Evolutionary conservation across 2,888 invertebrate genomes (phyloP).

Genomic region (Cantharis rustica): DNA sequence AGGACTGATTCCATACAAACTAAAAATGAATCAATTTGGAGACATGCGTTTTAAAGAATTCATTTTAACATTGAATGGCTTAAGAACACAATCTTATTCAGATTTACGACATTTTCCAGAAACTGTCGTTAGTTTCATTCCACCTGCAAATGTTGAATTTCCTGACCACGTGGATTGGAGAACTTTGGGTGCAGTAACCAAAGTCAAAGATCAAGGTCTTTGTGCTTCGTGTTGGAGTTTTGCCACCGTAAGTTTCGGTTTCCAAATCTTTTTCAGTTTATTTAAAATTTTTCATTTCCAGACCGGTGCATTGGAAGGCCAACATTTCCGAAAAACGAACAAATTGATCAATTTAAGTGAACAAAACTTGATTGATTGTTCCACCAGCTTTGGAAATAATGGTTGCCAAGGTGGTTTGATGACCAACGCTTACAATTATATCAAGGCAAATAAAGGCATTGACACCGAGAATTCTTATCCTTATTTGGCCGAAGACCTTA

Average conservation of each 20-base stretch:
- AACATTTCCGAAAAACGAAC: too few species aligned
- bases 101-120: constrained; percentile 18
- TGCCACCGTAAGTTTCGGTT: constrained; percentile 69
- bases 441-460: too few species aligned
- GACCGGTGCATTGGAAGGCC: too few species aligned
- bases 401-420: too few species aligned
- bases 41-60: constrained; percentile 90
- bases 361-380: too few species aligned
- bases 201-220: constrained; percentile 86
- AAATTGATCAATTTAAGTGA: too few species aligned
- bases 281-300: constrained; percentile 31
- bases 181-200: constrained; percentile 80
- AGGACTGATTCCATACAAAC: constrained; percentile 69
- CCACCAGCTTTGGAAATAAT: too few species aligned
- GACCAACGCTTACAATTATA: too few species aligned
- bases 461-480: constrained; percentile 54
- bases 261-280: not conserved
- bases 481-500: constrained; percentile 78
- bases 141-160: constrained; percentile 70
- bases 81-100: constrained; percentile 56
- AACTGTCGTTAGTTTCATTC: constrained; percentile 64
- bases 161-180: constrained; percentile 86
- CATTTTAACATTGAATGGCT: constrained; percentile 68
- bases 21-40: constrained; percentile 81
- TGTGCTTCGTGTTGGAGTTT: constrained; percentile 96